Evolutionary conservation across 2,888 invertebrate species (phyloP).

Genomic region (Branchipolynoe longqiensis): DNA sequence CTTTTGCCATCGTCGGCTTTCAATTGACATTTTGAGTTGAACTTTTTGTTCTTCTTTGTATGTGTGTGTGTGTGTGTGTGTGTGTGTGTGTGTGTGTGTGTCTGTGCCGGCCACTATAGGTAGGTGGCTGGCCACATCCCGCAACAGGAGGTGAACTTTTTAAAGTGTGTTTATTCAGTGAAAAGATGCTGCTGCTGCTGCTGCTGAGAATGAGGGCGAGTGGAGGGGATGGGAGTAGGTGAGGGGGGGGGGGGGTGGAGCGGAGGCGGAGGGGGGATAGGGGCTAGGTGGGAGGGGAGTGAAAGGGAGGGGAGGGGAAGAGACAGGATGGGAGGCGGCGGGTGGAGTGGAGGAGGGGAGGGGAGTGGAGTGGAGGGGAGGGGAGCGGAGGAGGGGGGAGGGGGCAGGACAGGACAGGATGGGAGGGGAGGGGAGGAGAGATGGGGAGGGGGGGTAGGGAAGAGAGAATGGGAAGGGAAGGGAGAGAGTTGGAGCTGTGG

Average conservation of each 20-base stretch:
- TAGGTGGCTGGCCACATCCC: too few species aligned
- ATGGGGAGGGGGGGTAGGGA: neutral
- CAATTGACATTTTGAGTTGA: conserved; percentile 39
- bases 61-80: too few species aligned
- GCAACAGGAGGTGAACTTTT: too few species aligned
- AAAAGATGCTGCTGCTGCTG: too few species aligned
- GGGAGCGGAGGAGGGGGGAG: neutral
- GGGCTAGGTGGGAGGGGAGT: neutral
- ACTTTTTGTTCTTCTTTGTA: too few species aligned
- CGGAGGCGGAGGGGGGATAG: neutral
- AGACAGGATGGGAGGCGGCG: neutral
- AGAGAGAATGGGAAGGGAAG: neutral
- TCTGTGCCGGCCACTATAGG: too few species aligned
- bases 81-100: too few species aligned
- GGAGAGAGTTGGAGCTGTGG: neutral
- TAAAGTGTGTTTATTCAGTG: too few species aligned
- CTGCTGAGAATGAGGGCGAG: neutral
- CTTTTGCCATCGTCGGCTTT: neutral
- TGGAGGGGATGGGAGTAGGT: neutral
- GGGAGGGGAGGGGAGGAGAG: neutral
- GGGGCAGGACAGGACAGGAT: neutral
- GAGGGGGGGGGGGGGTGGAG: neutral
- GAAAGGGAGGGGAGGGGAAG: neutral
- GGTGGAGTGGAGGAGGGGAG: neutral
- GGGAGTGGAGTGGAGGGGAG: neutral